A percentile compares a stretch with the other conserved stretches of the same genome.
Conservation (phyloP, 2,888 invertebrate genomes). For the Helicoverpa assulta region DNA sequence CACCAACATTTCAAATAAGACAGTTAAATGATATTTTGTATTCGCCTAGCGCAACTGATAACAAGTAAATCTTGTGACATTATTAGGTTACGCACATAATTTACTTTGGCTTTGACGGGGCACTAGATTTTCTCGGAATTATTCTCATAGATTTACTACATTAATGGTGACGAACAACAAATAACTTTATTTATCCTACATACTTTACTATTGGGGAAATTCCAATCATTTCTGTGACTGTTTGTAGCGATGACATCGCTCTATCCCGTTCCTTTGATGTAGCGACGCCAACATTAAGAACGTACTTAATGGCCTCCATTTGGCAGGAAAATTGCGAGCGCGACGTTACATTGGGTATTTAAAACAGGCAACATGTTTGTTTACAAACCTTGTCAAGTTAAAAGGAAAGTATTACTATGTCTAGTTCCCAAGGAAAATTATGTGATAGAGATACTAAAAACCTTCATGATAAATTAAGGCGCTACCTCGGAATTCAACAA, state of each 20-base stretch:
- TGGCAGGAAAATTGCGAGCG: constrained; percentile 54
- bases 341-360: constrained; percentile 33
- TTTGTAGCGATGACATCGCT: constrained; percentile 49
- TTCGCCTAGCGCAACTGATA: constrained; percentile 33
- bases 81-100: constrained; percentile 37
- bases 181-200: constrained; percentile 37
- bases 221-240: constrained; percentile 48
- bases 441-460: neutral
- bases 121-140: constrained; percentile 18
- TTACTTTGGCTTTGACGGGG: constrained; percentile 23
- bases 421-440: neutral
- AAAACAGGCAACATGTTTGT: constrained; percentile 39
- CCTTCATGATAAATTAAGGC: too few species aligned
- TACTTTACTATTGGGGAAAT: constrained; percentile 46
- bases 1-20: constrained; percentile 22
- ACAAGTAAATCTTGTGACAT: constrained; percentile 36
- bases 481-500: too few species aligned
- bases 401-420: neutral
- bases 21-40: constrained; percentile 40
- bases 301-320: constrained; percentile 52
- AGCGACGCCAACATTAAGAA: constrained; percentile 56
- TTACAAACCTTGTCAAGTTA: constrained; percentile 38
- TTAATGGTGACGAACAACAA: constrained; percentile 32
- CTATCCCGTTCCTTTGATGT: constrained; percentile 55
- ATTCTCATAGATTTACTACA: constrained; percentile 16